Percentiles rank a stretch among this genome's conserved stretches.
Conservation (phyloP, 2,113 vertebrate species). For the Hypocryptadius cinnamomeus region DNA sequence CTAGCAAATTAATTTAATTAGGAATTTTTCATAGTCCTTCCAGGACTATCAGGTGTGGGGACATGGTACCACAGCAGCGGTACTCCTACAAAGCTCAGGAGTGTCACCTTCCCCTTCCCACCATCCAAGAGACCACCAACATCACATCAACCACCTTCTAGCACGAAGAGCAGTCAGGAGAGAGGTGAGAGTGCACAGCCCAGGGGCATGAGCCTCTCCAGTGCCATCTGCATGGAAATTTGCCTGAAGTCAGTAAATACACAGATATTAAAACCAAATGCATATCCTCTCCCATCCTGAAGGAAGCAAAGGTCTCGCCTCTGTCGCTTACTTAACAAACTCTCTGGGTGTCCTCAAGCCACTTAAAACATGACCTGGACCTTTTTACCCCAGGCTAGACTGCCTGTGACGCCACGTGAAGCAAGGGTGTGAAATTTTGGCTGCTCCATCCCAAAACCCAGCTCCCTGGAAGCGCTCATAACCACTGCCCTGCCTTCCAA, state of each 20-base stretch:
- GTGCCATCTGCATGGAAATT: neutral
- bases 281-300: neutral
- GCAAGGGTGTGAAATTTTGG: neutral
- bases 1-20: neutral
- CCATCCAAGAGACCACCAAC: neutral
- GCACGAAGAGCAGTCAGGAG: neutral
- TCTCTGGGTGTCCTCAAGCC: neutral
- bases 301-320: neutral
- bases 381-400: neutral
- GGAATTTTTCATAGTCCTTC: neutral
- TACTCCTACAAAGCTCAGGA: neutral
- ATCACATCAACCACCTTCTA: neutral
- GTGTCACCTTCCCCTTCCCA: neutral
- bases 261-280: neutral
- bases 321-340: neutral
- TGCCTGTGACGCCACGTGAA: neutral
- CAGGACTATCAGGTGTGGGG: neutral
- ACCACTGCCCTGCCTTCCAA: constrained; percentile 14
- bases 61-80: rapidly evolving
- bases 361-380: constrained; percentile 36
- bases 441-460: neutral
- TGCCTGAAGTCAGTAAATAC: neutral
- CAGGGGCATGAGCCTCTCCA: neutral
- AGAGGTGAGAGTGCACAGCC: neutral
- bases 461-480: neutral